phyloP scores from a whole-genome alignment of 2,113 vertebrate species.

The Nesoenas mayeri region DNA sequence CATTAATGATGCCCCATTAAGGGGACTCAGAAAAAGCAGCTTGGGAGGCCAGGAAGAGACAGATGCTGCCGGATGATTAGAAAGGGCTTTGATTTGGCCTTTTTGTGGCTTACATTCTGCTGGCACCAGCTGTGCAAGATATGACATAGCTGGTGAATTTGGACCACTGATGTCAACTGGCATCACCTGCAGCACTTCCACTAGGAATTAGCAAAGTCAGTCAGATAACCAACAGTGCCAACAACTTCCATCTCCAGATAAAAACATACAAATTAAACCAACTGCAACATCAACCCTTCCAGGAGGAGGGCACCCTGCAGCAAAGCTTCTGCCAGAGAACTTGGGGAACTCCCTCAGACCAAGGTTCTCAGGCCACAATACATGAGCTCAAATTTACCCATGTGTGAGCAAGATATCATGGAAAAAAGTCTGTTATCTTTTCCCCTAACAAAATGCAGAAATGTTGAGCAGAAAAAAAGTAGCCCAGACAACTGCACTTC shows the following conservation, averaged over 20 bases:
- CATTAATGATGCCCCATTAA: constrained; percentile 20
- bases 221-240: background rate
- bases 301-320: background rate
- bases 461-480: background rate
- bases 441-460: background rate
- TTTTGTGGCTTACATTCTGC: background rate
- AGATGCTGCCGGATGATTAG: constrained; percentile 28
- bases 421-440: background rate
- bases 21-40: background rate
- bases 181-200: constrained; percentile 9
- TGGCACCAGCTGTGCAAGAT: constrained; percentile 26
- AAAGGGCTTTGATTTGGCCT: background rate
- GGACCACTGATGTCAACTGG: constrained; percentile 13
- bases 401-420: background rate
- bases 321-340: background rate
- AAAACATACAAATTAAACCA: background rate
- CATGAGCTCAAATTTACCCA: background rate
- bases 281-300: background rate
- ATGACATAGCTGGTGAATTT: background rate
- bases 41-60: background rate
- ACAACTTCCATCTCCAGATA: background rate
- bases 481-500: background rate
- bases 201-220: background rate
- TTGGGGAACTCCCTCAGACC: background rate
- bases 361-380: background rate